Evolutionary conservation across 2,113 vertebrate genomes (phyloP).

Genomic region (Oreochromis niloticus): DNA sequence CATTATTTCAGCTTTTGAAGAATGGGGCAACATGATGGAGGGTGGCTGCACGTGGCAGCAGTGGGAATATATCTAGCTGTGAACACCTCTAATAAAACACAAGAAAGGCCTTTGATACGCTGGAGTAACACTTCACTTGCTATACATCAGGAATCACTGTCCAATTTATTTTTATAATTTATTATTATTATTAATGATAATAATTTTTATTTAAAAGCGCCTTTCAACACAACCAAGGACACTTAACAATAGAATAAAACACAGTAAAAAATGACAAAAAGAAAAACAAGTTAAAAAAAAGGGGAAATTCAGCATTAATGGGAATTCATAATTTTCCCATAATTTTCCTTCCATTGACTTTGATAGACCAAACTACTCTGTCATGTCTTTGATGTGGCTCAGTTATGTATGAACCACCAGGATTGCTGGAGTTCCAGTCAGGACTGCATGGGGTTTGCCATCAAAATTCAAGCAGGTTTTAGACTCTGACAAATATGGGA

Average conservation of each 20-base stretch:
- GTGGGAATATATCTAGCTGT: conserved; percentile 41
- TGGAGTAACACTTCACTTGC: neutral
- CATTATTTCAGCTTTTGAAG: conserved; percentile 65
- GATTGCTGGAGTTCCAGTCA: neutral
- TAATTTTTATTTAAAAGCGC: neutral
- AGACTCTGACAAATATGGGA: conserved; percentile 56
- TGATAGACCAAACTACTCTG: neutral
- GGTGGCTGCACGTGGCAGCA: neutral
- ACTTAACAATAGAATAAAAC: neutral
- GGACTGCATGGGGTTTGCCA: conserved; percentile 8
- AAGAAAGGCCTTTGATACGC: conserved; percentile 45
- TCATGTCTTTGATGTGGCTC: conserved; percentile 42
- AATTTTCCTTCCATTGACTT: neutral
- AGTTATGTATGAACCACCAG: conserved; percentile 11
- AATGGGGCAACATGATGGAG: conserved; percentile 32
- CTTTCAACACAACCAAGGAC: neutral
- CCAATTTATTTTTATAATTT: neutral
- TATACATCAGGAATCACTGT: neutral
- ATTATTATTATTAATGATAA: neutral
- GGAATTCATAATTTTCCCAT: neutral
- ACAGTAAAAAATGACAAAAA: neutral
- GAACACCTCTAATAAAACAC: conserved; percentile 58
- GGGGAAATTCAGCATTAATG: neutral
- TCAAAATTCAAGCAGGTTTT: conserved; percentile 49
- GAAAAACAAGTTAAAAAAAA: neutral